Evolutionary conservation across 2,113 vertebrate species (phyloP), one percentile per base, ranked within the genome.

Genomic region (Propithecus coquereli): DNA sequence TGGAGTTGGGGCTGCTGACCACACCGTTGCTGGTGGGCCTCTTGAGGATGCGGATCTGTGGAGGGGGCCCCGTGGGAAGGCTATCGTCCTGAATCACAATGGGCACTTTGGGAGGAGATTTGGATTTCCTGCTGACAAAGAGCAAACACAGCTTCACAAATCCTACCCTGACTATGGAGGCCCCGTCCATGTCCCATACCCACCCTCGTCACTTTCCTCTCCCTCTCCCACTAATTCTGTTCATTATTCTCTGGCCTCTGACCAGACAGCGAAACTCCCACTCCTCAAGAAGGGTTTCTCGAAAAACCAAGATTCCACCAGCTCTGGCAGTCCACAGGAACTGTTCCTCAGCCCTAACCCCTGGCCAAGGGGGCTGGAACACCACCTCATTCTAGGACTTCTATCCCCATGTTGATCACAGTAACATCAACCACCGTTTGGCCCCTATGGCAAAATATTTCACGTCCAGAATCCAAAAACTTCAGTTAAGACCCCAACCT

Each of bases 1-100:
- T 98, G 0, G 98, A 98, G 97, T 97, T 87, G 84, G 99, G 97
- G 3, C 97, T 99, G 90, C 98, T 99, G 50, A 99, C 97, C 11
- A 99, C 99, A 0, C 99, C 99, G 96, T 99, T 99, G 98, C 98
- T 99, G 0, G 99, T 98, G 14, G 99, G 99, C 93, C 99, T 98
- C 98, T 99, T 99, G 54, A 99, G 97, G 98, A 99, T 99, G 94
- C 99, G 99, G 96, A 99, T 99, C 98, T 99, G 99, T 4, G 99
- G 99, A 45, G 99, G 99, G 0, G 99, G 99, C 1, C 99, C 99
- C 0, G 99, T 90, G 14, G 99, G 99, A 50, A 99, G 99, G 92
- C 99, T 99, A 93, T 99, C 99, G 97, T 99, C 99, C 98, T 99
- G 99, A 98, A 99, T 99, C 98, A 99, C 99, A 25, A 99, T 99